Evolutionary conservation across 2,113 vertebrate genomes (phyloP).

Genomic region (Scartelaos histophorus): DNA sequence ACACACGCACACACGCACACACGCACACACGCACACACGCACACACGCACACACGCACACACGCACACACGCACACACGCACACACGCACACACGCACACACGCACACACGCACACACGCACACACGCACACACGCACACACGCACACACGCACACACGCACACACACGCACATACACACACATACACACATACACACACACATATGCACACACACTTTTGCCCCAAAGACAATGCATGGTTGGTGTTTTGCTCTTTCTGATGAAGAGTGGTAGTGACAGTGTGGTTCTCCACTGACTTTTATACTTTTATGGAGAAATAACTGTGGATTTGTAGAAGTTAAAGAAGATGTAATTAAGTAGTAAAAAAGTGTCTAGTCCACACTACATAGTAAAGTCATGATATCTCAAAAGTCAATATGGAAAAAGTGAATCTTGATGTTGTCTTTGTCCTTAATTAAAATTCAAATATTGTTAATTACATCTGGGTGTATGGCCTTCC

Average conservation of each 20-base stretch:
- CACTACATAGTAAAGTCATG: not conserved
- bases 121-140: not conserved
- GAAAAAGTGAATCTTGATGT: not conserved
- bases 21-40: slow-evolving; percentile 24
- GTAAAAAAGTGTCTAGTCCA: not conserved
- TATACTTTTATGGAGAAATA: slow-evolving; percentile 22
- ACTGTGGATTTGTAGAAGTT: not conserved
- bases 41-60: slow-evolving; percentile 21
- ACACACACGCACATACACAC: slow-evolving; percentile 17
- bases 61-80: slow-evolving; percentile 17
- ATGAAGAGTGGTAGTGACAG: slow-evolving; percentile 76
- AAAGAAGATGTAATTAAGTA: not conserved
- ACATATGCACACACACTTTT: slow-evolving; percentile 40
- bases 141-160: slow-evolving; percentile 25
- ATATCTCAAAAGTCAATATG: not conserved
- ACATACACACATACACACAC: slow-evolving; percentile 22
- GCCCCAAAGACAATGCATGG: slow-evolving; percentile 73
- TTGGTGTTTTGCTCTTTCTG: slow-evolving; percentile 70
- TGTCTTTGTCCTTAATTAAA: not conserved
- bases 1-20: slow-evolving; percentile 11
- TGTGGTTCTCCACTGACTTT: slow-evolving; percentile 64
- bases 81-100: not conserved
- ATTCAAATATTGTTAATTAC: not conserved
- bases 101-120: slow-evolving; percentile 33
- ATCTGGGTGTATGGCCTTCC: not conserved